Evolutionary conservation across 2,113 vertebrate genomes (phyloP).

Genomic region (Heliornis fulica): DNA sequence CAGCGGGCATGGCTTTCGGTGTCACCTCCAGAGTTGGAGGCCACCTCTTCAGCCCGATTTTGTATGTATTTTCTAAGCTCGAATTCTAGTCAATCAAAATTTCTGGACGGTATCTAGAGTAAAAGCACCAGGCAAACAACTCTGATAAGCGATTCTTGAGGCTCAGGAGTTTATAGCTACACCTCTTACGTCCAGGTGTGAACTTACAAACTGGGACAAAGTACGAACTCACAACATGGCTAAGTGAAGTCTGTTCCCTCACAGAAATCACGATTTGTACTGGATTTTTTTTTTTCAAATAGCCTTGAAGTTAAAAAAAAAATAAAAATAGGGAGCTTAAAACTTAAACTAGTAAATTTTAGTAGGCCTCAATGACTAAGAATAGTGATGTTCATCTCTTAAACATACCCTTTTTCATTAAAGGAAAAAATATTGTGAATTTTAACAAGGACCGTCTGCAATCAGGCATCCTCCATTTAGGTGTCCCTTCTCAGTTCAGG

Average conservation of each 20-base stretch:
- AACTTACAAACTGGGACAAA: neutral
- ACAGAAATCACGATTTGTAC: neutral
- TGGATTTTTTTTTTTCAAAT: neutral
- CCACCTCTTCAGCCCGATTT: neutral
- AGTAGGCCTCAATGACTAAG: neutral
- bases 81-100: neutral
- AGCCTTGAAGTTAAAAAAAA: neutral
- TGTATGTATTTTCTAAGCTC: neutral
- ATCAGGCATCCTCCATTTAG: neutral
- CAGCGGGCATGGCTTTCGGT: neutral
- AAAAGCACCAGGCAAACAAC: neutral
- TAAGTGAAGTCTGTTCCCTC: neutral
- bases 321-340: neutral
- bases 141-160: neutral
- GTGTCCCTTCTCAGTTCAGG: neutral
- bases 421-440: neutral
- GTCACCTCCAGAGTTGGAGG: fast-evolving
- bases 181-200: neutral
- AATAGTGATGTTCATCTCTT: neutral
- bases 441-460: neutral
- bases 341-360: neutral
- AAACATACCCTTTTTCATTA: neutral
- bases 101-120: fast-evolving
- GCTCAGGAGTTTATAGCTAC: neutral
- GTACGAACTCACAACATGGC: neutral